Conservation (phyloP, 2,888 invertebrate species). For the Platycnemis pennipes region DNA sequence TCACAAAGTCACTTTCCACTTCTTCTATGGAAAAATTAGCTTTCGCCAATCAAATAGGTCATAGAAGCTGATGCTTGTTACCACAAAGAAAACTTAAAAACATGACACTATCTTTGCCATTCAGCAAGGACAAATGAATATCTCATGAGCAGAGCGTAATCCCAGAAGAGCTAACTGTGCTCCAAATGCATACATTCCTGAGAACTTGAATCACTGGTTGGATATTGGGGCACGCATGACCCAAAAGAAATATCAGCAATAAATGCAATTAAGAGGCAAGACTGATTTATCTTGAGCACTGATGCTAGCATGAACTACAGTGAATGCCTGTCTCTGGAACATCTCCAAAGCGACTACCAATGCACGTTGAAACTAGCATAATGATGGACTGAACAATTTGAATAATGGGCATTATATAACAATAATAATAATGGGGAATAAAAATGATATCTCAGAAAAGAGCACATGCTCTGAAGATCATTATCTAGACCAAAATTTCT, state of each 20-base stretch:
- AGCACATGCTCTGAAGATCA: too few relatives aligned
- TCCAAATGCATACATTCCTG: not conserved
- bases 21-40: not conserved
- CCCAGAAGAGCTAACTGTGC: not conserved
- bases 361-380: too few relatives aligned
- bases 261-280: too few relatives aligned
- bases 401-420: too few relatives aligned
- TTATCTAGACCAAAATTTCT: too few relatives aligned
- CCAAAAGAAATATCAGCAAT: not conserved
- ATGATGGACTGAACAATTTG: too few relatives aligned
- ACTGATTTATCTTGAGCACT: too few relatives aligned
- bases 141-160: not conserved
- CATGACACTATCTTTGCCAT: not conserved
- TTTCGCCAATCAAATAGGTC: not conserved
- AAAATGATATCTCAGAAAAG: too few relatives aligned
- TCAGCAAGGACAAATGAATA: not conserved
- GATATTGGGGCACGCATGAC: not conserved
- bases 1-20: not conserved
- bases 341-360: too few relatives aligned
- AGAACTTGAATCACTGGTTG: not conserved
- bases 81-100: not conserved
- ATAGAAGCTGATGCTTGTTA: not conserved
- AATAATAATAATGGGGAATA: too few relatives aligned
- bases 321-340: too few relatives aligned
- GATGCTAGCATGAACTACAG: too few relatives aligned